Conservation (phyloP, 2,888 invertebrate genomes). For the Allacma fusca region DNA sequence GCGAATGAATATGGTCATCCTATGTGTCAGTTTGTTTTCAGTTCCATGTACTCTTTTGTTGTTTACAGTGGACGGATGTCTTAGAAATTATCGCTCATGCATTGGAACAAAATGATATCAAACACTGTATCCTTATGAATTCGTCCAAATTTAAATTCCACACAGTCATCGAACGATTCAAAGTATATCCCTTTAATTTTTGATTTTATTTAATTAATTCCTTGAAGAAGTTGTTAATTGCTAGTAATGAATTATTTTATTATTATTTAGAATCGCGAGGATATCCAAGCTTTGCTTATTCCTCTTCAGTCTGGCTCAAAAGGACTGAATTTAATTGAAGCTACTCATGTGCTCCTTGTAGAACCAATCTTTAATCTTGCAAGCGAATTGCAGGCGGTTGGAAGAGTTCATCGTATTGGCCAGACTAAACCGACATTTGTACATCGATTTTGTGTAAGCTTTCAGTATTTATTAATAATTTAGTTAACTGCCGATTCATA, state of each 20-base stretch:
- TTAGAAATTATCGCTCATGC: constrained; percentile 68
- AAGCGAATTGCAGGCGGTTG: constrained; percentile 79
- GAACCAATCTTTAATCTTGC: constrained; percentile 78
- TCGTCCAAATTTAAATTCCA: constrained; percentile 65
- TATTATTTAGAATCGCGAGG: constrained; percentile 52
- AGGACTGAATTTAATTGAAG: constrained; percentile 80
- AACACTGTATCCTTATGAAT: constrained; percentile 63
- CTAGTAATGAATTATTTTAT: no score
- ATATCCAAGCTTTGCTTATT: constrained; percentile 70
- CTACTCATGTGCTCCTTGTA: constrained; percentile 77
- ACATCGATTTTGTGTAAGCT: constrained; percentile 74
- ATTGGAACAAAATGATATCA: constrained; percentile 68
- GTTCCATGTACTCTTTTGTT: neutral
- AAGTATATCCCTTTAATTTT: constrained; percentile 63
- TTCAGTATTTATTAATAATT: neutral
- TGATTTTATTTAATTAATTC: neutral
- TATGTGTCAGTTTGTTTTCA: neutral
- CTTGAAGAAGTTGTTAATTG: no score
- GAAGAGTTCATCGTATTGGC: constrained; percentile 80
- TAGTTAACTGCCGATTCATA: neutral
- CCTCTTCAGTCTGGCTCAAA: constrained; percentile 76
- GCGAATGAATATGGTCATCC: no score
- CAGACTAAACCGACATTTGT: constrained; percentile 76
- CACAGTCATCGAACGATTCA: constrained; percentile 67
- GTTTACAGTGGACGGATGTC: constrained; percentile 65